phyloP scores from a whole-genome alignment of 2,797 vertebrate genomes.

The Peromyscus melanophrys region DNA sequence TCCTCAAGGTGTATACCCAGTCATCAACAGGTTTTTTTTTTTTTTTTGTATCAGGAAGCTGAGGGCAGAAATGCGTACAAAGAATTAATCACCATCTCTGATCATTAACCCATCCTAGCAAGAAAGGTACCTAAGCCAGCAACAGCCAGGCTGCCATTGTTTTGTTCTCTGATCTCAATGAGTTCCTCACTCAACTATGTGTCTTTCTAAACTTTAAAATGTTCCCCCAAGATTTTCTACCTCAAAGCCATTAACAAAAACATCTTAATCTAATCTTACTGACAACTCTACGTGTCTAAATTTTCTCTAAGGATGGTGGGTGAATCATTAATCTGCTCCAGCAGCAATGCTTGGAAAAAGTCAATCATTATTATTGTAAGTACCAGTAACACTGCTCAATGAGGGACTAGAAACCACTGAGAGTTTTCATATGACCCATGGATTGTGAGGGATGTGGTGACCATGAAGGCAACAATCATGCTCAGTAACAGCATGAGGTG shows the following conservation, averaged over 20 bases:
- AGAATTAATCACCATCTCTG: not conserved
- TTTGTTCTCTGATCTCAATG: not conserved
- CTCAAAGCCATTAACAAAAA: not conserved
- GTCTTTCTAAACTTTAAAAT: not conserved
- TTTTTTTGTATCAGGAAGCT: not conserved
- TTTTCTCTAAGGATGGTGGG: not conserved
- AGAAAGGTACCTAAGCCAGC: not conserved
- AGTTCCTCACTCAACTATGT: not conserved
- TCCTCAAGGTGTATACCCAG: not conserved
- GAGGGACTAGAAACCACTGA: not conserved
- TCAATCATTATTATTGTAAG: not conserved
- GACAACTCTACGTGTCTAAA: not conserved
- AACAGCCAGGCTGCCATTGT: not conserved
- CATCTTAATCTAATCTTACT: not conserved
- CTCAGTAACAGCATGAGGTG: not conserved
- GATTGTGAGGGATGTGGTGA: not conserved
- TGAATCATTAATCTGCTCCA: not conserved
- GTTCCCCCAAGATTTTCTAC: not conserved
- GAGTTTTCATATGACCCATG: not conserved
- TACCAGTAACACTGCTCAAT: not conserved
- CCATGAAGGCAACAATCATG: not conserved
- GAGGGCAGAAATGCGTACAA: not conserved
- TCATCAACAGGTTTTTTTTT: not conserved
- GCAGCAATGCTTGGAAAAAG: not conserved
- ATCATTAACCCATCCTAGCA: not conserved